Evolutionary conservation across 53 echinoderm and acorn worm genomes (phyloP), one percentile per base, ranked within the genome.

Genomic region (Holothuria scabra): DNA sequence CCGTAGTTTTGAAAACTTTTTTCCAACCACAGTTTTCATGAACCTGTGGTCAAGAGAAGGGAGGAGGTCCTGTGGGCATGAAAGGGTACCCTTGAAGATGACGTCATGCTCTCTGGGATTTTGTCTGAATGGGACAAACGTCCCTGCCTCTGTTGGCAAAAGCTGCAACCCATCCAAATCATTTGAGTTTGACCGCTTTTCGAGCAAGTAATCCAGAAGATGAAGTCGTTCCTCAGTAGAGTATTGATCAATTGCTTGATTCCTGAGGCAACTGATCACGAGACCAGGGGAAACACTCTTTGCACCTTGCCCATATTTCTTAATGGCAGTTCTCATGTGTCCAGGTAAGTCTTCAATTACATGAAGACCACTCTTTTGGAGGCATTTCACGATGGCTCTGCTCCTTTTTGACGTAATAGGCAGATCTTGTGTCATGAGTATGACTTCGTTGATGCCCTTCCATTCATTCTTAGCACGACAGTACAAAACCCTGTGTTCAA

Each of bases 1-100:
- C 1, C 28, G 23, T 64, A 28, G 26, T 12, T 28, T 30, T 19
- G 12, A 22, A 64, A 64, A 64, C 64, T 22, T 28, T 28, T 48
- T 48, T 10, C 14, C 48, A 1, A 48, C 1, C 10, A 2, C 3
- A 18, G 6, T 41, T 5, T 11, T 21, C 19, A 71, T 14, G 25
- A 71, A 71, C 20, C 44, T 71, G 46, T 41, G 44, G 10, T 71
- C 23, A 34, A 71, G 21, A 37, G 32, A 24, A 46, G 71, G 71
- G 25, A 71, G 71, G 10, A 71, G 41, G n/a, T 41, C 6, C 33
- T 21, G 18, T 23, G 71, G 44, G 46, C 38, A 71, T 20, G 71
- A 41, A 1, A 46, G 11, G 22, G 67, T 67, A 33, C 32, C 67
- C 20, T 34, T 67, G 67, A 11, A 67, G 32, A 67, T 67, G 20